Conservation (phyloP, 2,797 vertebrate genomes). For the Sylvilagus floridanus region DNA sequence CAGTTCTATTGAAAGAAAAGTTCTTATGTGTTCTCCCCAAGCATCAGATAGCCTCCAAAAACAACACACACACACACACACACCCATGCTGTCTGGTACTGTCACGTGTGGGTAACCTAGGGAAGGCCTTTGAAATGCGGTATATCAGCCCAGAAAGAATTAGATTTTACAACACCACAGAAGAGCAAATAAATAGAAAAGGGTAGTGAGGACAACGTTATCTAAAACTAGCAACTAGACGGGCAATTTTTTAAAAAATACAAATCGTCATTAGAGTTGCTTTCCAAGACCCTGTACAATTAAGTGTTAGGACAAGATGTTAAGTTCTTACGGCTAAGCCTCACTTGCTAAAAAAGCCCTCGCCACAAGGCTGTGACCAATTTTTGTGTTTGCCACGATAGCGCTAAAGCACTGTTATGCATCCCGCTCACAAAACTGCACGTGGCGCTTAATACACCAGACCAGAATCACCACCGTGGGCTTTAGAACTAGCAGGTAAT, state of each 20-base stretch:
- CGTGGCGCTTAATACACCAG: not conserved
- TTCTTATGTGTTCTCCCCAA: not conserved
- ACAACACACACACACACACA: too few relatives aligned
- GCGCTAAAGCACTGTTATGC: not conserved
- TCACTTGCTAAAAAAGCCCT: not conserved
- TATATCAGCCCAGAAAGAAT: too few relatives aligned
- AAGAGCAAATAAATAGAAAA: too few relatives aligned
- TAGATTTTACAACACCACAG: too few relatives aligned
- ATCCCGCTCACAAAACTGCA: constrained; percentile 11
- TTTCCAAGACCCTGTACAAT: not conserved
- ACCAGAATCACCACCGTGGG: not conserved
- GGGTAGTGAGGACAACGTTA: not conserved
- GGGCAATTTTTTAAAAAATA: not conserved
- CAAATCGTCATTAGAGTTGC: not conserved
- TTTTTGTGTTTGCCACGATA: too few relatives aligned
- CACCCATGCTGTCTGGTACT: not conserved
- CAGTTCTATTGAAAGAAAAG: not conserved
- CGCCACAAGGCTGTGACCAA: constrained; percentile 4
- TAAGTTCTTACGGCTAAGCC: not conserved
- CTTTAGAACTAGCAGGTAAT: too few relatives aligned
- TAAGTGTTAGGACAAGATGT: too few relatives aligned
- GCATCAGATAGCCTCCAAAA: not conserved
- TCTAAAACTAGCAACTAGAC: not conserved
- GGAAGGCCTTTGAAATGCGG: not conserved
- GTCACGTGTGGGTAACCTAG: not conserved